Evolutionary conservation across 2,797 vertebrate species (phyloP).

Genomic region (Cryptoblepharus egeriae): DNA sequence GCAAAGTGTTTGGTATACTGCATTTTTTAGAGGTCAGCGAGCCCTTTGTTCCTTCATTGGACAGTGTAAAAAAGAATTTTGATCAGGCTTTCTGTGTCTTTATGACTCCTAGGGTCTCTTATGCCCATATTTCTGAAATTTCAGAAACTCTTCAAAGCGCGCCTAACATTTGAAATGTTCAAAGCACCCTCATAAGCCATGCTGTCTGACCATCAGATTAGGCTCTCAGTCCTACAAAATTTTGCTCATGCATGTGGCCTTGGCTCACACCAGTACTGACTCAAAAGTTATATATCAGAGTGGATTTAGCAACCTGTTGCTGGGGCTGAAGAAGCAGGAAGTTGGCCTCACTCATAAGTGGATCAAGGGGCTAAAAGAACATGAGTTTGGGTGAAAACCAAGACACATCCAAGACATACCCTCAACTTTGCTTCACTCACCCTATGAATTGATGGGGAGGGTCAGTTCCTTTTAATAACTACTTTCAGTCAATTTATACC

Average conservation of each 20-base stretch:
- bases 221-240: background rate
- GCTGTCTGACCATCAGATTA: slow-evolving; percentile 1
- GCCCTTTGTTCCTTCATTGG: background rate
- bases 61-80: background rate
- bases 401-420: background rate
- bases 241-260: background rate
- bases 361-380: background rate
- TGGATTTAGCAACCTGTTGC: background rate
- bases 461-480: too few species aligned
- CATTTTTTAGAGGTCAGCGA: background rate
- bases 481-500: too few species aligned
- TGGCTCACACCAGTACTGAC: background rate
- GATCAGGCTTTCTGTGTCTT: background rate
- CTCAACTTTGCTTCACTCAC: background rate
- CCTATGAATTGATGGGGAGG: background rate
- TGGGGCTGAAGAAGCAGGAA: background rate
- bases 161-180: slow-evolving; percentile 19
- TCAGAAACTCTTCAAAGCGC: slow-evolving; percentile 11
- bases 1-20: background rate
- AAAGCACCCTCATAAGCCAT: slow-evolving; percentile 1
- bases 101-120: background rate
- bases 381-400: background rate
- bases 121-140: background rate
- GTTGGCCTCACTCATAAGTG: background rate
- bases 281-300: background rate